Evolutionary conservation across 1,140 invertebrate genomes (phyloP).

Genomic region (Macrostomum lignano): DNA sequence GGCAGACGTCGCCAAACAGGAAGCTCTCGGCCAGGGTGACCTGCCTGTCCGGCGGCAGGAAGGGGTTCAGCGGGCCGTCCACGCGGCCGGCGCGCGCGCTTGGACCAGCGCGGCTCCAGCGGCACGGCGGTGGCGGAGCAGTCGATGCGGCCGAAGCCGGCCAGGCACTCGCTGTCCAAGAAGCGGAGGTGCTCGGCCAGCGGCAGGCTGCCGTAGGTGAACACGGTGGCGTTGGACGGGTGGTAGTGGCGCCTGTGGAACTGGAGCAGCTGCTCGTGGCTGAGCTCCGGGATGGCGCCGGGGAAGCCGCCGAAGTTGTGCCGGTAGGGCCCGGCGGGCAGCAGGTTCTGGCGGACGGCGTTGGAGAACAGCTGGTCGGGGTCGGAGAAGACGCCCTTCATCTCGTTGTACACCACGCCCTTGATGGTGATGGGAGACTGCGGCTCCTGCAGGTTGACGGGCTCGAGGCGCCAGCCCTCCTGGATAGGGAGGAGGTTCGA

Average conservation of each 20-base stretch:
- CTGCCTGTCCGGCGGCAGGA: too few relatives aligned
- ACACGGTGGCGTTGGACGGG: constrained; percentile 57
- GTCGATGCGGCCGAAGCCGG: too few relatives aligned
- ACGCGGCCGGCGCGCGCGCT: too few relatives aligned
- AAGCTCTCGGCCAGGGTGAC: too few relatives aligned
- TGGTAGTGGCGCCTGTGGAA: constrained; percentile 67
- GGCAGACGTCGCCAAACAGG: too few relatives aligned
- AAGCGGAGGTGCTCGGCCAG: too few relatives aligned
- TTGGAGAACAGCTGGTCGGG: constrained; percentile 49
- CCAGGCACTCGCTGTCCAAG: too few relatives aligned
- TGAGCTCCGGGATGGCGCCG: constrained; percentile 47
- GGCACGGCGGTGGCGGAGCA: too few relatives aligned
- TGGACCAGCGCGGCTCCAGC: constrained; percentile 44
- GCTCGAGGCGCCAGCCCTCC: constrained; percentile 78
- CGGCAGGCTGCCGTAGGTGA: constrained; percentile 65
- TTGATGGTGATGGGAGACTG: constrained; percentile 51
- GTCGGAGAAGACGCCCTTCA: constrained; percentile 75
- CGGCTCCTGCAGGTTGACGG: constrained; percentile 40
- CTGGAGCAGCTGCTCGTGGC: constrained; percentile 44
- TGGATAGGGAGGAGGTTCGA: too few relatives aligned
- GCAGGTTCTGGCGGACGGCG: constrained; percentile 42
- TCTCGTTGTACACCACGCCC: constrained; percentile 85
- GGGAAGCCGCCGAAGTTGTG: constrained; percentile 63
- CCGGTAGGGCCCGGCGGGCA: constrained; percentile 58
- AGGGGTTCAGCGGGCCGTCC: too few relatives aligned